phyloP scores from a whole-genome alignment of 1,140 invertebrate species.

The Caenorhabditis brenneri region DNA sequence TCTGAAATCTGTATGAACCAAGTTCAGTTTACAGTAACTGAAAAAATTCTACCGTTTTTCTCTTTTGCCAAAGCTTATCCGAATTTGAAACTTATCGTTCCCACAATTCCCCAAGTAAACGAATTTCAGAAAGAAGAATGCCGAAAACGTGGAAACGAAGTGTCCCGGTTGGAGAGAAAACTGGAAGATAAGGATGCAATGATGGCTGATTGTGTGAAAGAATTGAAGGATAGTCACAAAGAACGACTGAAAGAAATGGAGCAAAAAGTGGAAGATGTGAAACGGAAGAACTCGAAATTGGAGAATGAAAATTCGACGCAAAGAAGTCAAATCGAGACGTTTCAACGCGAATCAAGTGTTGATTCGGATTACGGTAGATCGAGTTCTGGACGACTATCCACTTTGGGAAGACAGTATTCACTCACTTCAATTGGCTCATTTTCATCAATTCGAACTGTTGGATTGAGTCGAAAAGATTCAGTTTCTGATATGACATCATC shows the following conservation, averaged over 20 bases:
- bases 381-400: slow-evolving; percentile 11
- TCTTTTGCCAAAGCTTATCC: too few species aligned
- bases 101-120: too few species aligned
- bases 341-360: slow-evolving; percentile 49
- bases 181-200: slow-evolving; percentile 65
- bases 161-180: slow-evolving; percentile 61
- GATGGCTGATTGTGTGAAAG: slow-evolving; percentile 64
- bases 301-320: slow-evolving; percentile 61
- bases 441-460: slow-evolving; percentile 45
- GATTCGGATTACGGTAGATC: slow-evolving; percentile 53
- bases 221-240: slow-evolving; percentile 63
- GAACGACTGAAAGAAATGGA: slow-evolving; percentile 60
- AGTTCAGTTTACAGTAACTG: too few species aligned
- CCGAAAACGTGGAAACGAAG: slow-evolving; percentile 58
- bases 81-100: too few species aligned
- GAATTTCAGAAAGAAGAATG: slow-evolving; percentile 64
- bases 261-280: slow-evolving; percentile 60
- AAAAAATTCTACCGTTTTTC: too few species aligned
- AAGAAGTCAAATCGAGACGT: slow-evolving; percentile 57
- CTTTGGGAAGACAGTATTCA: slow-evolving; percentile 49
- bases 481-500: slow-evolving; percentile 41
- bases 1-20: too few species aligned
- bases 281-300: slow-evolving; percentile 60
- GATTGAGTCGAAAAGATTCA: slow-evolving; percentile 47
- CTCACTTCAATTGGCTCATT: slow-evolving; percentile 46